These are phyloP conservation scores for Pheosia gnoma DNA, from an alignment of 2,888 invertebrate genomes.

Conservation along the genomic window DNA sequence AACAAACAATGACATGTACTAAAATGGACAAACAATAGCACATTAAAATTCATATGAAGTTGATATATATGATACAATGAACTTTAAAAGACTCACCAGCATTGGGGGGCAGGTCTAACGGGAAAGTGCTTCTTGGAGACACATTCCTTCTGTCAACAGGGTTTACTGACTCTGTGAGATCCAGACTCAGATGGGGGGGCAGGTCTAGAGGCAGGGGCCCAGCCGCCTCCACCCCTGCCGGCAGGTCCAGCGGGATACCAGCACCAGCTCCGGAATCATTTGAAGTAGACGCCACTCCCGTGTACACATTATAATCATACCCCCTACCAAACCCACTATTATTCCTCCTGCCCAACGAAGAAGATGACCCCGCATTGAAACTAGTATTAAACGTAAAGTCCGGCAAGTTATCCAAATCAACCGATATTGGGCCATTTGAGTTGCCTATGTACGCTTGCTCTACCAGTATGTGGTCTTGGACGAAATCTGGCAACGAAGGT, in stretches of 20 bases:
- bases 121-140: constrained; percentile 73
- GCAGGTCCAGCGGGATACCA: constrained; percentile 69
- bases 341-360: constrained; percentile 67
- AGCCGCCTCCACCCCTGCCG: constrained; percentile 64
- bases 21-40: neutral
- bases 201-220: constrained; percentile 67
- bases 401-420: constrained; percentile 87
- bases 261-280: constrained; percentile 55
- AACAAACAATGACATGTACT: neutral
- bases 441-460: constrained; percentile 88
- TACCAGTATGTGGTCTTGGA: constrained; percentile 94
- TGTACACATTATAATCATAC: constrained; percentile 69
- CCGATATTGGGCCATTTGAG: constrained; percentile 78
- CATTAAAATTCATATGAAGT: constrained; percentile 9
- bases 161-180: constrained; percentile 79
- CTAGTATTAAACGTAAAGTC: constrained; percentile 86
- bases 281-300: constrained; percentile 64
- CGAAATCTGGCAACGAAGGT: constrained; percentile 92
- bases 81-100: constrained; percentile 58
- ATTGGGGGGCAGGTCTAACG: constrained; percentile 76
- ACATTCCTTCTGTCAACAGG: constrained; percentile 73
- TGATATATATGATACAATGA: neutral
- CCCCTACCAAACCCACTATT: constrained; percentile 62
- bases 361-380: constrained; percentile 71
- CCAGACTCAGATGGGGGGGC: constrained; percentile 70